phyloP scores from a whole-genome alignment of 2,888 invertebrate genomes.

The Platycnemis pennipes region DNA sequence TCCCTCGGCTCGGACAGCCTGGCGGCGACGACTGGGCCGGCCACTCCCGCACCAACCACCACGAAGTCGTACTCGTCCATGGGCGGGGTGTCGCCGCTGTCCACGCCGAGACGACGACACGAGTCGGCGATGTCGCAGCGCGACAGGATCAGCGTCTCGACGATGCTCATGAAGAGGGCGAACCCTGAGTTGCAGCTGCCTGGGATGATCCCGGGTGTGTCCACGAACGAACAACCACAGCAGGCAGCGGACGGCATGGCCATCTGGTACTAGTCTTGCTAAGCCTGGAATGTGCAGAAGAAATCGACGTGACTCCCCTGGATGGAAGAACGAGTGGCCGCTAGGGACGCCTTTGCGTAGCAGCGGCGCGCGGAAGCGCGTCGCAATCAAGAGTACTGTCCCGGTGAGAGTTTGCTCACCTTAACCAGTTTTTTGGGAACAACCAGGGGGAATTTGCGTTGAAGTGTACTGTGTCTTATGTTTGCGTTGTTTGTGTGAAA shows the following conservation, averaged over 20 bases:
- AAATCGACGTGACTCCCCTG: too few relatives aligned
- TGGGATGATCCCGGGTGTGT: conserved; percentile 73
- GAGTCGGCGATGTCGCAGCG: conserved; percentile 75
- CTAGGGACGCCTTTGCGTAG: too few relatives aligned
- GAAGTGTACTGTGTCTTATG: too few relatives aligned
- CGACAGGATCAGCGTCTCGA: conserved; percentile 74
- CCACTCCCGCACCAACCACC: conserved; percentile 86
- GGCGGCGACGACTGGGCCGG: conserved; percentile 86
- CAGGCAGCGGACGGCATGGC: conserved; percentile 7
- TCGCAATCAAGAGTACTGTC: too few relatives aligned
- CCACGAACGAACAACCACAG: conserved; percentile 73
- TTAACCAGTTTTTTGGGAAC: too few relatives aligned
- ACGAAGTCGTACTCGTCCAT: conserved; percentile 83
- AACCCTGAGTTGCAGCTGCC: conserved; percentile 73
- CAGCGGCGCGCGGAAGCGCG: too few relatives aligned
- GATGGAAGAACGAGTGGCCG: too few relatives aligned
- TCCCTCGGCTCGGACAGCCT: conserved; percentile 83
- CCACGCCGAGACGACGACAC: conserved; percentile 73
- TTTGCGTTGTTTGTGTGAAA: too few relatives aligned
- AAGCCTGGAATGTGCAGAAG: not conserved
- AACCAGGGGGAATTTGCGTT: too few relatives aligned
- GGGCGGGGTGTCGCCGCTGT: conserved; percentile 36
- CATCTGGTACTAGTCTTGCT: not conserved
- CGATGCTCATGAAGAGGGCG: conserved; percentile 74
- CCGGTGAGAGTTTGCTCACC: too few relatives aligned